Percentiles rank a stretch among this genome's conserved stretches.
These are phyloP conservation scores for Homarus gammarus DNA, from an alignment of 2,888 invertebrate species.

Conservation along the genomic window DNA sequence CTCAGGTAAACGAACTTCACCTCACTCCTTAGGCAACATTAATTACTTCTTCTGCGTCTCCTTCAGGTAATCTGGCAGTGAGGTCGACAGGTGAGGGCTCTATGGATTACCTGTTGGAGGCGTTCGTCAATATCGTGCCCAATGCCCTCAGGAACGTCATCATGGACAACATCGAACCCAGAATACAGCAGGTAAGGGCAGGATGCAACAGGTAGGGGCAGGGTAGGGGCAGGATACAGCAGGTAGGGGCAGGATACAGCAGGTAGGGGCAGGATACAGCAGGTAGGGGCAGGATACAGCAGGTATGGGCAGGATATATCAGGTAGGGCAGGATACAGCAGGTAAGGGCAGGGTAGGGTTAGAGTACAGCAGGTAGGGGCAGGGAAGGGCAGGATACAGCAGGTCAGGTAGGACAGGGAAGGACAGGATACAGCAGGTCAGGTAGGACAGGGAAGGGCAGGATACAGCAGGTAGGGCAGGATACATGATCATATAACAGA, in stretches of 20 bases:
- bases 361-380: background rate
- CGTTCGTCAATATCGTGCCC: conserved; percentile 88
- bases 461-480: background rate
- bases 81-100: conserved; percentile 92
- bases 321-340: no score
- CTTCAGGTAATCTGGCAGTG: conserved; percentile 79
- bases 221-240: no score
- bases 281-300: no score
- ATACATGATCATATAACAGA: no score
- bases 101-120: conserved; percentile 89
- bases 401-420: background rate
- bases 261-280: no score
- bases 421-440: conserved; percentile 54
- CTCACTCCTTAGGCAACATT: no score
- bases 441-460: background rate
- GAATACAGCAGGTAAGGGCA: conserved; percentile 58
- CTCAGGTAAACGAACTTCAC: no score
- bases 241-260: no score
- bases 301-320: no score
- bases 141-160: conserved; percentile 92
- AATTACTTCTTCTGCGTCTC: background rate
- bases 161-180: conserved; percentile 87
- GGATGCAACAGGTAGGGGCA: no score
- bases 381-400: no score
- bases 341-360: background rate